A percentile compares a stretch with the other conserved stretches of the same genome.
Conservation (phyloP, 2,888 invertebrate species). For the Pherbina coryleti region DNA sequence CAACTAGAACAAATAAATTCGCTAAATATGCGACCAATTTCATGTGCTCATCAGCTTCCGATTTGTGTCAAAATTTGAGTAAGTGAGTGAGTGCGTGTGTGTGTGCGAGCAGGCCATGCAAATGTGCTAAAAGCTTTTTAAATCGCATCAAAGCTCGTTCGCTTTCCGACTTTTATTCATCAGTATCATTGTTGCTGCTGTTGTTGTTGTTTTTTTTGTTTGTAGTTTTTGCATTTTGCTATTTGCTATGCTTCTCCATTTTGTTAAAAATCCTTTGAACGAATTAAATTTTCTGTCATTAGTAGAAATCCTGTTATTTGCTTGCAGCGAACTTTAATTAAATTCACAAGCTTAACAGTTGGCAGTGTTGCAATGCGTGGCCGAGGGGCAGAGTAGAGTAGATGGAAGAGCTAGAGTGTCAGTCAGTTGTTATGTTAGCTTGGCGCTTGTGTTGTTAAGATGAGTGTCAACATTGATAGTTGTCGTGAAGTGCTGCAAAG, state of each 20-base stretch:
- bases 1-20: no score
- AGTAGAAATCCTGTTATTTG: conserved; percentile 36
- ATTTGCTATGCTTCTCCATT: conserved; percentile 10
- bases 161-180: conserved; percentile 1
- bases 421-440: not conserved
- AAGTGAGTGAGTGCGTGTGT: no score
- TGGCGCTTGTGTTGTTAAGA: not conserved
- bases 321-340: conserved; percentile 26
- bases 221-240: not conserved
- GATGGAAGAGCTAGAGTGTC: not conserved
- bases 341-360: conserved; percentile 32
- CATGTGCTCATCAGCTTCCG: no score
- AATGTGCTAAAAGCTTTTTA: conserved; percentile 28
- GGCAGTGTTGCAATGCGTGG: not conserved
- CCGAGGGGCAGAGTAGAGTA: not conserved
- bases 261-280: conserved; percentile 31
- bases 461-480: conserved; percentile 28
- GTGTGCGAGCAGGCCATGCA: not conserved
- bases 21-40: no score
- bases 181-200: not conserved
- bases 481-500: not conserved
- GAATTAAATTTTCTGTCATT: conserved; percentile 34
- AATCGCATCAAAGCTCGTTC: conserved; percentile 25
- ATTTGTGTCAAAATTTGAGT: no score
- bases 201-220: not conserved